Conservation (phyloP, 1,140 invertebrate genomes). For the Calephelis virginiensis region DNA sequence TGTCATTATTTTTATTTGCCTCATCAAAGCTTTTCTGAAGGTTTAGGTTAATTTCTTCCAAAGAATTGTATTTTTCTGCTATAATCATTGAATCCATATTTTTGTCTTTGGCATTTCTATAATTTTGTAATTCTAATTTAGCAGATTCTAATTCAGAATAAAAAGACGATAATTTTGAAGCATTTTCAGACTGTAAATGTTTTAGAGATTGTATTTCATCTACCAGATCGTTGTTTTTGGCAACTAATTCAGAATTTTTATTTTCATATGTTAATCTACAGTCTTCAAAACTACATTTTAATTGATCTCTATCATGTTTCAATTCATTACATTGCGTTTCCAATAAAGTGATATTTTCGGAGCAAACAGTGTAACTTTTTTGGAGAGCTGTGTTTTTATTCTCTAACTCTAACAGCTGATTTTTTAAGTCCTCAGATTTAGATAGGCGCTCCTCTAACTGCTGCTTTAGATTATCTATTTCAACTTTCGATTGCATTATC, state of each 20-base stretch:
- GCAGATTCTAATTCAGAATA: slow-evolving; percentile 37
- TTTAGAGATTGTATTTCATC: slow-evolving; percentile 34
- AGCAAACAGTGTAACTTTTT: slow-evolving; percentile 23
- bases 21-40: slow-evolving; percentile 53
- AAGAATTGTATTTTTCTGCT: slow-evolving; percentile 56
- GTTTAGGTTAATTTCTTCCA: slow-evolving; percentile 67
- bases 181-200: slow-evolving; percentile 31
- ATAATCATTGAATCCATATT: slow-evolving; percentile 52
- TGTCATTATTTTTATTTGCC: slow-evolving; percentile 36
- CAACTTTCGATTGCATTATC: slow-evolving; percentile 37
- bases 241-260: slow-evolving; percentile 32
- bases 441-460: slow-evolving; percentile 19
- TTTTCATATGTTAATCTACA: slow-evolving; percentile 29
- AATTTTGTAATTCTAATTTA: slow-evolving; percentile 19
- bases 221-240: slow-evolving; percentile 31
- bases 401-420: slow-evolving; percentile 35
- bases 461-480: slow-evolving; percentile 34
- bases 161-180: slow-evolving; percentile 31
- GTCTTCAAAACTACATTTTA: slow-evolving; percentile 34
- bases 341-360: slow-evolving; percentile 28
- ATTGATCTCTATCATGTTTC: slow-evolving; percentile 26
- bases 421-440: slow-evolving; percentile 34
- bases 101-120: background rate
- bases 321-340: slow-evolving; percentile 38
- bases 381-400: slow-evolving; percentile 50